Evolutionary conservation across 1,140 invertebrate genomes (phyloP), one percentile per base, ranked within the genome.

Genomic region (Harlomillsia oculata): DNA sequence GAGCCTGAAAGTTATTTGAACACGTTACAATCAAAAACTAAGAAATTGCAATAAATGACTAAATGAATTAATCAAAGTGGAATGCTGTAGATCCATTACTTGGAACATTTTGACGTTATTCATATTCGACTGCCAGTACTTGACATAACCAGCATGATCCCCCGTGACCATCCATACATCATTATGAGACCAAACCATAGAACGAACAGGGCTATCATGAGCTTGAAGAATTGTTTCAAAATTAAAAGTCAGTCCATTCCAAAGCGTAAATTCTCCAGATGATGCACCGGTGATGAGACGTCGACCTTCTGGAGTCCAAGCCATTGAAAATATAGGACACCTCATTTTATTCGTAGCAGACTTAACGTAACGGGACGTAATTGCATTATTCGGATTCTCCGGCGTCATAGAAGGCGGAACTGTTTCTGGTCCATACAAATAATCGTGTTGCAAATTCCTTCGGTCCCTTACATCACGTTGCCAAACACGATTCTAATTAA

Each of bases 51-150:
- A 6, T 21, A 20, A 8, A 34, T 32, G 45, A 30, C n/a, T n/a
- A 49, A 32, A 11, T 29, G 20, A 13, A 23, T 8, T 13, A 45
- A 28, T 25, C n/a, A 45, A 8, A 11, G 9, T 25, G 11, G 9
- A 40, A 8, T 40, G 5, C 20, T 18, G 43, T 13, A 29, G 21
- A 28, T 20, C 5, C 52, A 34, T n/a, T 48, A 64, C 63, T 77
- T 98, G 95, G 79, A 95, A 99, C 92, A 99, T 97, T 80, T 99
- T 98, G 18, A 99, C 97, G 77, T 99, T 99, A 77, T 99, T 99
- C 96, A 99, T 99, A 75, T 99, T 99, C 64, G 92, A 94, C 78
- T 99, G 97, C 97, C 97, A 99, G 76, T 99, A 99, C 70, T 99
- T 99, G 39, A 99, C 91, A 71, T 91, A 99, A 29, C 97, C 97